A percentile compares a stretch with the other conserved stretches of the same genome.
These are phyloP conservation scores for Lethenteron camtschaticum DNA, from an alignment of 2,113 vertebrate genomes.

Conservation along the genomic window DNA sequence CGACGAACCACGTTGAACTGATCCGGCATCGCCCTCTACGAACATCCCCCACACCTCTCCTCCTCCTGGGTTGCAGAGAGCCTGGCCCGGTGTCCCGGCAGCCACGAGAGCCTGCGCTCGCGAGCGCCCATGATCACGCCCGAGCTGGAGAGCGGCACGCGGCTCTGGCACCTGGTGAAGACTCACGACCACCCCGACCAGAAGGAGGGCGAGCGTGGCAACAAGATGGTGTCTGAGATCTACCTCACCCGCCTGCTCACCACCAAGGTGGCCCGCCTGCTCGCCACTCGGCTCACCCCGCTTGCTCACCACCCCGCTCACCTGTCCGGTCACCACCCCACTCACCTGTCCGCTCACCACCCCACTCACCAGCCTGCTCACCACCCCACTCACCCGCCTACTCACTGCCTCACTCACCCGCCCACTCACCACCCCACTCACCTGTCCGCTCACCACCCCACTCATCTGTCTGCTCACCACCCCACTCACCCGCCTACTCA, in stretches of 20 bases:
- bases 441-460: no score
- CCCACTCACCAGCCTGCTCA: no score
- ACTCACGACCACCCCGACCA: conserved; percentile 95
- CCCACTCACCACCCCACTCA: no score
- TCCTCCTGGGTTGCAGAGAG: conserved; percentile 40
- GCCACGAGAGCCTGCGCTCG: conserved; percentile 81
- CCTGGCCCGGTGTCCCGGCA: conserved; percentile 94
- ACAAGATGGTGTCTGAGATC: conserved; percentile 99
- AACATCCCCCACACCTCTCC: no score
- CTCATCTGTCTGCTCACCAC: conserved; percentile 76
- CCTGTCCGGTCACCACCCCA: no score
- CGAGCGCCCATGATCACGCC: conserved; percentile 94
- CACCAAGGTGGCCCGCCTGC: conserved; percentile 46
- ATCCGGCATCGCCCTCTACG: no score
- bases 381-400: no score
- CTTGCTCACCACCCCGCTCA: no score
- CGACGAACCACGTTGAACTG: no score
- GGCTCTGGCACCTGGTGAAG: conserved; percentile 94
- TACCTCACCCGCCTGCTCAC: conserved; percentile 83
- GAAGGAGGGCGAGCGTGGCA: conserved; percentile 84
- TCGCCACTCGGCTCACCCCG: no score
- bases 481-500: conserved; percentile 12
- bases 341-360: no score
- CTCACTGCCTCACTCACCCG: no score
- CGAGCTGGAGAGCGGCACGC: conserved; percentile 77